These are phyloP conservation scores for Eustalomyia histrio DNA, from an alignment of 2,888 invertebrate genomes.

Conservation along the genomic window DNA sequence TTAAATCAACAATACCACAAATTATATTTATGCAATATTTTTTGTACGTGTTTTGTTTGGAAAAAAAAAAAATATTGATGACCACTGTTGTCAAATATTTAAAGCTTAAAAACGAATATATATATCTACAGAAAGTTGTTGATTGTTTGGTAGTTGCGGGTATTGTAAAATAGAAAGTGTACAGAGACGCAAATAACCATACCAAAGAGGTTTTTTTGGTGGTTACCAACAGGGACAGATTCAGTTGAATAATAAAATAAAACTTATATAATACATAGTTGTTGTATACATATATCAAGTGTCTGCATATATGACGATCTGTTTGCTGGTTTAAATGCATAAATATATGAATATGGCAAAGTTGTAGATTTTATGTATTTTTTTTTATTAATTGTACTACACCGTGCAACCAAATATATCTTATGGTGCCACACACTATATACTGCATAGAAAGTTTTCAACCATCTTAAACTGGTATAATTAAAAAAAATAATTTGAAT, in stretches of 20 bases:
- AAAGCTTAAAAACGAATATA: neutral
- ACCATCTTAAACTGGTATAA: too few species aligned
- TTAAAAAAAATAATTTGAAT: too few species aligned
- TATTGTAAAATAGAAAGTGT: neutral
- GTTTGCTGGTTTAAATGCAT: neutral
- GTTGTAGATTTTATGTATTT: neutral
- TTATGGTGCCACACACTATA: too few species aligned
- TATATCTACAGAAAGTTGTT: neutral
- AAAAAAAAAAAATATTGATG: neutral
- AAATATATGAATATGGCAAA: neutral
- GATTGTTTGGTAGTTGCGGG: neutral
- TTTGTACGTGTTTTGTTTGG: neutral
- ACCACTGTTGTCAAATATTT: neutral
- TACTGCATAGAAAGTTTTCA: too few species aligned
- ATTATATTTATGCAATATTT: neutral
- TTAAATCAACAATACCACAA: neutral
- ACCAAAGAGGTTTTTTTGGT: neutral
- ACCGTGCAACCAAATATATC: neutral
- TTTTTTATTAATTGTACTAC: neutral
- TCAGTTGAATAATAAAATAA: too few species aligned
- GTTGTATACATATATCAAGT: too few species aligned
- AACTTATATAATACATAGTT: too few species aligned
- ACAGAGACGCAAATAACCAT: neutral
- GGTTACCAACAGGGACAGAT: neutral
- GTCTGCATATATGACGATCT: neutral